These are phyloP conservation scores for Trematomus loennbergii DNA, from an alignment of 2,113 vertebrate species.

Conservation along the genomic window DNA sequence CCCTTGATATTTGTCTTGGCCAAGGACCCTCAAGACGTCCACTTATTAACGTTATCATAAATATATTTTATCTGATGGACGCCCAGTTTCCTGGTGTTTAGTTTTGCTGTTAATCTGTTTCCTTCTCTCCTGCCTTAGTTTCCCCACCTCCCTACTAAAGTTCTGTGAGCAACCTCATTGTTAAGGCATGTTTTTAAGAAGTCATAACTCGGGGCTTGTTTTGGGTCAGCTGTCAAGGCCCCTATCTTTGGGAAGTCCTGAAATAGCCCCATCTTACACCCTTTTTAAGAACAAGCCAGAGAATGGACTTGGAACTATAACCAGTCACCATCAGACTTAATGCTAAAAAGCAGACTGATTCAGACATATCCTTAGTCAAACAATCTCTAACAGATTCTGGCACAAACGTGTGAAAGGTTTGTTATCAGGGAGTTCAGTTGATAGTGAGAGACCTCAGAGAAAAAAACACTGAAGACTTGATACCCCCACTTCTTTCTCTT, in stretches of 20 bases:
- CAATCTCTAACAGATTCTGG: conserved; percentile 57
- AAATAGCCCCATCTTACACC: conserved; percentile 78
- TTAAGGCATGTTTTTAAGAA: conserved; percentile 79
- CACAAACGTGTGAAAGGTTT: conserved; percentile 61
- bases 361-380: conserved; percentile 70
- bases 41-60: conserved; percentile 83
- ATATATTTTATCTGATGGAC: conserved; percentile 78
- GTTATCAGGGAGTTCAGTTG: conserved; percentile 66
- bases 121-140: conserved; percentile 33
- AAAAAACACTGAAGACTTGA: conserved; percentile 39
- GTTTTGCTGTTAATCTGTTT: conserved; percentile 56
- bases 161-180: conserved; percentile 79
- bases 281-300: conserved; percentile 64
- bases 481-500: conserved; percentile 55
- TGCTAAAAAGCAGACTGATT: conserved; percentile 67
- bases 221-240: conserved; percentile 73
- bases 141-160: conserved; percentile 43
- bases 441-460: conserved; percentile 57
- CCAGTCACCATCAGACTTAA: conserved; percentile 53
- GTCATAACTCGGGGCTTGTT: conserved; percentile 70
- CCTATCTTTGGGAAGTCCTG: conserved; percentile 78
- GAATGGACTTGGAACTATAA: conserved; percentile 52
- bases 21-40: conserved; percentile 72
- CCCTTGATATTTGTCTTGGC: conserved; percentile 86
- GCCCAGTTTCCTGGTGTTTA: conserved; percentile 83